These are phyloP conservation scores for Enteromius argenteus DNA, from an alignment of 2,797 vertebrate genomes.

Conservation along the genomic window DNA sequence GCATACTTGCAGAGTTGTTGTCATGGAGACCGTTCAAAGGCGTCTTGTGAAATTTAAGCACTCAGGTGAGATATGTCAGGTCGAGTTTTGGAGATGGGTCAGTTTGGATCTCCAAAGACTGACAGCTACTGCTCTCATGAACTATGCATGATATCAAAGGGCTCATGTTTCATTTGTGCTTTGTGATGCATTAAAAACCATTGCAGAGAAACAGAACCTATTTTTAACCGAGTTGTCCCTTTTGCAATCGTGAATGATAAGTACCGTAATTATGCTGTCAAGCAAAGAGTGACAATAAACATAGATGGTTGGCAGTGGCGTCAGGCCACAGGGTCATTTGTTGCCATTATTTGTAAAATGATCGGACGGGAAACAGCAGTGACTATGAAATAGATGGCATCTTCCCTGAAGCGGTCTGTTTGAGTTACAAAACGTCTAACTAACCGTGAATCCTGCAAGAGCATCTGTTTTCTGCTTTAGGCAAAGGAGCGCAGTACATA, in stretches of 20 bases:
- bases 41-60: slow-evolving; percentile 20
- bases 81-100: background rate
- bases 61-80: background rate
- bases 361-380: slow-evolving; percentile 68
- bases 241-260: slow-evolving; percentile 45
- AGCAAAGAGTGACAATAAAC: slow-evolving; percentile 68
- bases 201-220: slow-evolving; percentile 32
- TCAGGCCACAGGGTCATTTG: slow-evolving; percentile 60
- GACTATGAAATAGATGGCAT: slow-evolving; percentile 60
- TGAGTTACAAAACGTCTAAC: background rate
- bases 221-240: slow-evolving; percentile 31
- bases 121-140: background rate
- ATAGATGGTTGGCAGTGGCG: slow-evolving; percentile 53
- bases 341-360: slow-evolving; percentile 74
- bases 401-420: slow-evolving; percentile 22
- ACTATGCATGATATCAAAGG: background rate
- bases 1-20: slow-evolving; percentile 47
- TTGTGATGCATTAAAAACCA: background rate
- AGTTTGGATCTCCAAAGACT: background rate
- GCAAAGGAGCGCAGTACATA: background rate
- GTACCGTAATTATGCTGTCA: slow-evolving; percentile 68
- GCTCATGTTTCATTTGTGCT: background rate
- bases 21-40: slow-evolving; percentile 48
- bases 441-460: background rate
- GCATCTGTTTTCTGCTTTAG: background rate